Conservation (phyloP, 1,140 invertebrate species). For the Calliopsis andreniformis region DNA sequence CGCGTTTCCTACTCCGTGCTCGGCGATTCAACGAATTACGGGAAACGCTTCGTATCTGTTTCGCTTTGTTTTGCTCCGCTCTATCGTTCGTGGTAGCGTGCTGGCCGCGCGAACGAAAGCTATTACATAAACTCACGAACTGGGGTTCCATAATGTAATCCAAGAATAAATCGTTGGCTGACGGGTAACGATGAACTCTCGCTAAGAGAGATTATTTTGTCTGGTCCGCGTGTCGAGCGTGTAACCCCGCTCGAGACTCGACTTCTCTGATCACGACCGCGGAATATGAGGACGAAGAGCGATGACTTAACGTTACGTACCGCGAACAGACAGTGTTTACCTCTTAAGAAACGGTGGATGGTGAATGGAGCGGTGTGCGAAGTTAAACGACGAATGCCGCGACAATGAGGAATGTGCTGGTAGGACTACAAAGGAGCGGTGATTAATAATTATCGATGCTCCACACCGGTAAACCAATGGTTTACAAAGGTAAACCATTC, state of each 20-base stretch:
- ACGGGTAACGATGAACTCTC: slow-evolving; percentile 40
- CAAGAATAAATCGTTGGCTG: slow-evolving; percentile 61
- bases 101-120: slow-evolving; percentile 13
- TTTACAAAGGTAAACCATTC: no score
- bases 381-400: slow-evolving; percentile 6
- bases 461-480: no score
- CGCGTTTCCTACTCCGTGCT: not conserved
- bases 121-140: slow-evolving; percentile 62
- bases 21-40: no score
- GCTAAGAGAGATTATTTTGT: slow-evolving; percentile 14
- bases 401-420: not conserved
- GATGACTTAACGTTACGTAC: no score
- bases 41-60: not conserved
- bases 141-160: slow-evolving; percentile 59
- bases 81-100: slow-evolving; percentile 19
- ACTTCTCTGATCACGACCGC: not conserved
- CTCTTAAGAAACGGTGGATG: slow-evolving; percentile 17
- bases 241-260: not conserved
- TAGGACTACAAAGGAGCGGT: slow-evolving; percentile 23
- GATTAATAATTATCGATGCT: no score
- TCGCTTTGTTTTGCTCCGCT: slow-evolving; percentile 19
- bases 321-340: not conserved
- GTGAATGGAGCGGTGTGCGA: slow-evolving; percentile 33
- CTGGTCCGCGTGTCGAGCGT: slow-evolving; percentile 6
- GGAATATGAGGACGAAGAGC: no score